These are phyloP conservation scores for Malacoraja senta DNA, from an alignment of 2,797 vertebrate genomes.

Conservation along the genomic window DNA sequence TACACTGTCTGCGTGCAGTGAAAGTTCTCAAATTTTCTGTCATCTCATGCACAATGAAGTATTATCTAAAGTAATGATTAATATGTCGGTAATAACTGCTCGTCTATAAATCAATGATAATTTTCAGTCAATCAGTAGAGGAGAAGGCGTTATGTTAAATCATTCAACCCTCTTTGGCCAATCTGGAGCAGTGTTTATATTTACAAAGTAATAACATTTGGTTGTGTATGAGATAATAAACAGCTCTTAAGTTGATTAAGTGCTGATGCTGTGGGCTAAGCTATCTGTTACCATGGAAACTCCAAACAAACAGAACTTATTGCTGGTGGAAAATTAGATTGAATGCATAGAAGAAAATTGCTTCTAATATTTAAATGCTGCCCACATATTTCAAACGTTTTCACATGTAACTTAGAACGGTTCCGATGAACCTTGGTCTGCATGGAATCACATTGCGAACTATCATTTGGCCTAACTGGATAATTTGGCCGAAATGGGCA, in stretches of 20 bases:
- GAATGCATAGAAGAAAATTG: slow-evolving; percentile 7
- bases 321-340: slow-evolving; percentile 19
- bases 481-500: background rate
- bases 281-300: slow-evolving; percentile 32
- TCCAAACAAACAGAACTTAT: slow-evolving; percentile 25
- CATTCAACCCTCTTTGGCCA: background rate
- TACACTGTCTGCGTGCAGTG: background rate
- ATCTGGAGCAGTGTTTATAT: slow-evolving; percentile 11
- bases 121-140: background rate
- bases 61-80: background rate
- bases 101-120: slow-evolving; percentile 25
- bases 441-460: background rate
- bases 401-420: background rate
- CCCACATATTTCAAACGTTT: background rate
- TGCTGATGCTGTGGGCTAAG: background rate
- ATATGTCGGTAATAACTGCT: background rate
- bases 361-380: background rate
- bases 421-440: background rate
- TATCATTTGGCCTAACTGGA: background rate
- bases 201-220: slow-evolving; percentile 36
- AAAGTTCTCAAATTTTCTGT: background rate
- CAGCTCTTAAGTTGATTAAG: slow-evolving; percentile 27
- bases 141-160: slow-evolving; percentile 21
- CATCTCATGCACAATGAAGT: background rate
- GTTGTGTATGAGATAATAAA: slow-evolving; percentile 34